Percentiles rank a stretch among this genome's conserved stretches.
Evolutionary conservation across 2,888 invertebrate genomes (phyloP).

Genomic region (Ochropleura plecta): DNA sequence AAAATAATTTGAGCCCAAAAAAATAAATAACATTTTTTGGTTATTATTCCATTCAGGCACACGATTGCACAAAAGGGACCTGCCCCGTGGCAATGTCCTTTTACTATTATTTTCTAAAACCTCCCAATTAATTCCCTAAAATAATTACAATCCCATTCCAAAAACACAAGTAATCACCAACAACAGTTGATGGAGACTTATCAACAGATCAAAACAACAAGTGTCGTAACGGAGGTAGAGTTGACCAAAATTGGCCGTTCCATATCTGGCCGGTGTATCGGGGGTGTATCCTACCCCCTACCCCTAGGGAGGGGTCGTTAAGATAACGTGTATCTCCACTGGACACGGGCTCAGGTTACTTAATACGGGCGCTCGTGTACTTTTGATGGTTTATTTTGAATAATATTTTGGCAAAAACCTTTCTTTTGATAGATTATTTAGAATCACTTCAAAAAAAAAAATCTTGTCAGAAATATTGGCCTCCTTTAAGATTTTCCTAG

Average conservation of each 20-base stretch:
- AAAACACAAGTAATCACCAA: constrained; percentile 57
- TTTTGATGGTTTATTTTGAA: constrained; percentile 47
- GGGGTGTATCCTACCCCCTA: constrained; percentile 55
- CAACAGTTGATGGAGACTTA: constrained; percentile 57
- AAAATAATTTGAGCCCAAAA: too few species aligned
- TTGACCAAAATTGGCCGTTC: constrained; percentile 86
- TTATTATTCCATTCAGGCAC: too few species aligned
- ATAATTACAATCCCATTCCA: constrained; percentile 53
- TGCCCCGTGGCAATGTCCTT: too few species aligned
- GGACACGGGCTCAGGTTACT: constrained; percentile 84
- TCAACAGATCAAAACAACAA: constrained; percentile 75
- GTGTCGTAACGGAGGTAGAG: constrained; percentile 80
- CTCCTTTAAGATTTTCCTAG: too few species aligned
- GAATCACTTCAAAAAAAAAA: too few species aligned
- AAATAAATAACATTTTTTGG: too few species aligned
- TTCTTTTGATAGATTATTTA: background rate
- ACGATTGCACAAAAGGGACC: too few species aligned
- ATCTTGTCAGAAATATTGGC: background rate
- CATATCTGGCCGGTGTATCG: constrained; percentile 81
- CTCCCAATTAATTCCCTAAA: background rate
- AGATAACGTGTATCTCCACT: constrained; percentile 87
- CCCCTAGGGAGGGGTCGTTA: constrained; percentile 79
- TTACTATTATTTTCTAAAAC: background rate
- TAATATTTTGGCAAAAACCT: constrained; percentile 22
- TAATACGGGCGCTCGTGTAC: constrained; percentile 72